Percentiles rank a stretch among this genome's conserved stretches.
Conservation (phyloP, 2,113 vertebrate species). For the Caranx melampygus region DNA sequence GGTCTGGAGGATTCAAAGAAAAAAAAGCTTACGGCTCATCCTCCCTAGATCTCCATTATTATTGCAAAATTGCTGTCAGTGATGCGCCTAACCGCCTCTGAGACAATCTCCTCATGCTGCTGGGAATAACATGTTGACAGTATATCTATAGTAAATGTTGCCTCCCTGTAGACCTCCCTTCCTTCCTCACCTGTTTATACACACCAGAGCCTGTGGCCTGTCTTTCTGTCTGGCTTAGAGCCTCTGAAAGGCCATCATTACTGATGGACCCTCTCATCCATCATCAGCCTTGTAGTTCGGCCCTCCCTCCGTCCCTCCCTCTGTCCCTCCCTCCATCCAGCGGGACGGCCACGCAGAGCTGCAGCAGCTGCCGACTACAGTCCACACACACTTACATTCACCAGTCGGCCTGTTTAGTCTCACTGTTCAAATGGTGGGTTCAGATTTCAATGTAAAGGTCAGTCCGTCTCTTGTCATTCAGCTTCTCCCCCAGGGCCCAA, state of each 20-base stretch:
- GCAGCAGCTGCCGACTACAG: slow-evolving; percentile 67
- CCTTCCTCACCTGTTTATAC: slow-evolving; percentile 63
- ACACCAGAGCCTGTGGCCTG: slow-evolving; percentile 56
- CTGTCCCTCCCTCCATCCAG: slow-evolving; percentile 44
- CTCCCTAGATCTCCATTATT: slow-evolving; percentile 42
- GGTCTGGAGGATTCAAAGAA: slow-evolving; percentile 39
- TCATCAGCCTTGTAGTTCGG: slow-evolving; percentile 76
- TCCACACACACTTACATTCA: slow-evolving; percentile 64
- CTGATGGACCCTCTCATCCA: slow-evolving; percentile 78
- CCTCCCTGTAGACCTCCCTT: slow-evolving; percentile 13
- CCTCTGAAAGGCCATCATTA: slow-evolving; percentile 78
- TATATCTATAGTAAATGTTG: slow-evolving; percentile 37
- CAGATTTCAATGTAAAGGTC: slow-evolving; percentile 76
- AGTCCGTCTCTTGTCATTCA: slow-evolving; percentile 67
- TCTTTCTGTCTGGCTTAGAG: slow-evolving; percentile 65
- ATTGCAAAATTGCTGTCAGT: slow-evolving; percentile 49
- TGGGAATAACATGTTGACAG: slow-evolving; percentile 46
- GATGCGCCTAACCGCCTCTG: slow-evolving; percentile 29
- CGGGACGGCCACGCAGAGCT: slow-evolving; percentile 36
- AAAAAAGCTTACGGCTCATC: slow-evolving; percentile 20
- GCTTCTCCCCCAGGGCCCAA: slow-evolving; percentile 55
- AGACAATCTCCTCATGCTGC: slow-evolving; percentile 36
- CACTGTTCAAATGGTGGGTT: slow-evolving; percentile 68
- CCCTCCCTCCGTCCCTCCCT: slow-evolving; percentile 54
- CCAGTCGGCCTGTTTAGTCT: slow-evolving; percentile 72